A percentile compares a stretch with the other conserved stretches of the same genome.
Conservation (phyloP, 1,140 invertebrate genomes). For the Neomicropteryx cornuta region DNA sequence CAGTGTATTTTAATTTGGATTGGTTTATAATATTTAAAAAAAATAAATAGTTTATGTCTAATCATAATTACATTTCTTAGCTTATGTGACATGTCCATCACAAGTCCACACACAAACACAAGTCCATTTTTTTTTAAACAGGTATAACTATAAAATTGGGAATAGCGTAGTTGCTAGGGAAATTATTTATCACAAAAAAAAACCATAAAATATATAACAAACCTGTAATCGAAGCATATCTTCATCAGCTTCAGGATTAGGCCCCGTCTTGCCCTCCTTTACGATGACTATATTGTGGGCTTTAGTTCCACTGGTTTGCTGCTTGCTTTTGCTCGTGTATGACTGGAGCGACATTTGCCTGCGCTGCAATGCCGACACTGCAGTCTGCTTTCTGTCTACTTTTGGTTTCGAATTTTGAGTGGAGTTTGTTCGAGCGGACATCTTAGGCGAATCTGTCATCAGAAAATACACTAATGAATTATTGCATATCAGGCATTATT, state of each 20-base stretch:
- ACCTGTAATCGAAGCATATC: conserved; percentile 68
- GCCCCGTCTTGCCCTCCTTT: conserved; percentile 52
- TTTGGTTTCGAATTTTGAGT: conserved; percentile 16
- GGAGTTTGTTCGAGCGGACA: conserved; percentile 48
- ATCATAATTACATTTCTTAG: no score
- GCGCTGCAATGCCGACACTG: conserved; percentile 19
- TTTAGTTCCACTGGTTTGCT: conserved; percentile 18
- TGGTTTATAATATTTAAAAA: background rate
- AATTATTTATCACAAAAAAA: no score
- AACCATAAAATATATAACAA: no score
- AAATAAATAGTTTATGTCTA: no score
- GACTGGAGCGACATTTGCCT: conserved; percentile 22
- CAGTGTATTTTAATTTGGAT: background rate
- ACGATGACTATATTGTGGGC: conserved; percentile 75
- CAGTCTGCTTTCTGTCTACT: no score
- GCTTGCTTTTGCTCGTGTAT: conserved; percentile 3
- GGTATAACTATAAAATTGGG: no score
- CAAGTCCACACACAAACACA: no score
- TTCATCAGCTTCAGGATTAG: conserved; percentile 60
- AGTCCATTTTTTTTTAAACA: no score
- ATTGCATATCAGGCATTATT: no score
- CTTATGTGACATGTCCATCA: background rate
- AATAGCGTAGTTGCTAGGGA: no score
- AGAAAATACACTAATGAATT: no score
- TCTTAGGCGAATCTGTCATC: conserved; percentile 63